Conservation (phyloP, 2,888 invertebrate genomes). For the Rhagium mordax region DNA sequence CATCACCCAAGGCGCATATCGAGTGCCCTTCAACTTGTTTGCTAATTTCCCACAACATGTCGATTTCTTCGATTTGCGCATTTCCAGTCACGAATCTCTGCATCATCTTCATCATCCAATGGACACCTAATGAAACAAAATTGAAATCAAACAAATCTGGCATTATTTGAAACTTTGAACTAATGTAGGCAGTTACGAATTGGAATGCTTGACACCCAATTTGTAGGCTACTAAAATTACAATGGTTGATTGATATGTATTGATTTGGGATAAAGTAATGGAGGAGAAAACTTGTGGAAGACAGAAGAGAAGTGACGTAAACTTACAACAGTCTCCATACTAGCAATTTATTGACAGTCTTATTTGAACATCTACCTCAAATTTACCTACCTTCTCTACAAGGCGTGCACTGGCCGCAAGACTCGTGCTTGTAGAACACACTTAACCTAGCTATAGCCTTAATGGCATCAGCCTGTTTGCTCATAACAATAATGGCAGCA, state of each 20-base stretch:
- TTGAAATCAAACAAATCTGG: too few species aligned
- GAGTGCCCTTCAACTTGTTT: conserved; percentile 99
- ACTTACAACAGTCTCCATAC: too few species aligned
- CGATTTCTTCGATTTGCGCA: conserved; percentile 95
- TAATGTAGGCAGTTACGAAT: too few species aligned
- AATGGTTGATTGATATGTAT: too few species aligned
- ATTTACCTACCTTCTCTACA: conserved; percentile 95
- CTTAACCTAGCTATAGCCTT: conserved; percentile 96
- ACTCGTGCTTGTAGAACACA: conserved; percentile 99
- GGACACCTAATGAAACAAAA: conserved; percentile 66
- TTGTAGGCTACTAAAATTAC: too few species aligned
- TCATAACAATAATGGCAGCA: conserved; percentile 99
- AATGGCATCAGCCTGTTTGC: conserved; percentile 96
- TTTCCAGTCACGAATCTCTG: conserved; percentile 89
- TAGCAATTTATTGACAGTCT: too few species aligned
- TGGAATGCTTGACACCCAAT: too few species aligned
- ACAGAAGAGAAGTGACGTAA: too few species aligned
- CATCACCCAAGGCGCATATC: conserved; percentile 98
- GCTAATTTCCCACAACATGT: conserved; percentile 99
- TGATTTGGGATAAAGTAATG: too few species aligned
- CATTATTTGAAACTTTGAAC: too few species aligned
- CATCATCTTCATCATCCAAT: conserved; percentile 71
- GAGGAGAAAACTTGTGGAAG: too few species aligned
- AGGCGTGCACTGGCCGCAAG: conserved; percentile 99
- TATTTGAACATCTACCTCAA: too few species aligned